Evolutionary conservation across 2,888 invertebrate genomes (phyloP).

Genomic region (Ametastegia equiseti): DNA sequence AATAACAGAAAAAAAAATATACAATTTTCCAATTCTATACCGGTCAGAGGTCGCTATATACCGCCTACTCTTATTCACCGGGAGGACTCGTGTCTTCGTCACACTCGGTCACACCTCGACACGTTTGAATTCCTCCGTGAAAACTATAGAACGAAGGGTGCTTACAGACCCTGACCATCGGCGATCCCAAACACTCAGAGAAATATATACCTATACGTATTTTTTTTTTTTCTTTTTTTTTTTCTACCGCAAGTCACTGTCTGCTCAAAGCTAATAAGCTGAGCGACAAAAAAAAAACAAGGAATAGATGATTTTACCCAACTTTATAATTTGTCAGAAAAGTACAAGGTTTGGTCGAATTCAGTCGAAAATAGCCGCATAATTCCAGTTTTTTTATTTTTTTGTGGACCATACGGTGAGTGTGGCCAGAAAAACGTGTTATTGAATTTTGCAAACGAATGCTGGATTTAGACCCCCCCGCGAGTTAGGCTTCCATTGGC

Average conservation of each 20-base stretch:
- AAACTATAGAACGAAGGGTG: slow-evolving; percentile 45
- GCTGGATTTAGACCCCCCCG: slow-evolving; percentile 5
- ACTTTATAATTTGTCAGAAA: neutral
- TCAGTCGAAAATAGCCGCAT: neutral
- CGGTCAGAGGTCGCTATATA: slow-evolving; percentile 38
- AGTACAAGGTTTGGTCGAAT: neutral
- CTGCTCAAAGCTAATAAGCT: neutral
- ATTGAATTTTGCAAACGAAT: slow-evolving; percentile 1
- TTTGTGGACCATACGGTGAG: neutral
- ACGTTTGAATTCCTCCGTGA: slow-evolving; percentile 55
- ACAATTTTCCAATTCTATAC: slow-evolving; percentile 37
- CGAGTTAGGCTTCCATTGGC: slow-evolving; percentile 25
- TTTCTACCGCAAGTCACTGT: slow-evolving; percentile 3
- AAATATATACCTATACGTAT: neutral
- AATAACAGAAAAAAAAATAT: too few species aligned
- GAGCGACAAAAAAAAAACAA: neutral
- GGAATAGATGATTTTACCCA: neutral
- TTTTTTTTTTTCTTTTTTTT: neutral
- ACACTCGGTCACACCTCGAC: slow-evolving; percentile 54
- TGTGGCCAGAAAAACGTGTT: neutral
- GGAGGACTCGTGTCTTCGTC: slow-evolving; percentile 29
- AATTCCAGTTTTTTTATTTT: neutral
- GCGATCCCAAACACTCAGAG: slow-evolving; percentile 18
- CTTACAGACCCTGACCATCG: slow-evolving; percentile 32
- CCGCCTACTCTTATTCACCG: slow-evolving; percentile 36